These are phyloP conservation scores for Stercorarius parasiticus DNA, from an alignment of 2,113 vertebrate genomes.

Conservation along the genomic window DNA sequence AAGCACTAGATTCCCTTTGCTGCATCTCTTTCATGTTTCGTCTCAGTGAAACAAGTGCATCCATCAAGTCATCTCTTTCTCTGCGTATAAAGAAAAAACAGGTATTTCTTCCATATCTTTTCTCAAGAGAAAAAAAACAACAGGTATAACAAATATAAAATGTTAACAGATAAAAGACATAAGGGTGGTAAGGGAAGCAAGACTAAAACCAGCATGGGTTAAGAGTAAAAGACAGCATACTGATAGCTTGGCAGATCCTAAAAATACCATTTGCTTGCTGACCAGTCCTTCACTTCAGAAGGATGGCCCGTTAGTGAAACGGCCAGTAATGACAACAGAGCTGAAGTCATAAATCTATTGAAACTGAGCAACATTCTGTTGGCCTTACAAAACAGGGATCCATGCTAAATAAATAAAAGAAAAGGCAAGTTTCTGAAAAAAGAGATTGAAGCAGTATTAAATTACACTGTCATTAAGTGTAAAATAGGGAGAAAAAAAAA, in stretches of 20 bases:
- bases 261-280: background rate
- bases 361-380: background rate
- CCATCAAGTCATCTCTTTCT: slow-evolving; percentile 90
- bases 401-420: background rate
- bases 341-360: background rate
- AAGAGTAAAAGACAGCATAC: background rate
- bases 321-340: background rate
- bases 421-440: background rate
- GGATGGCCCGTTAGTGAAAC: background rate
- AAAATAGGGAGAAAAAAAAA: background rate
- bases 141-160: background rate
- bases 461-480: background rate
- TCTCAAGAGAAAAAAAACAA: background rate
- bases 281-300: background rate
- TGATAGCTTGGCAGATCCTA: background rate
- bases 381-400: background rate
- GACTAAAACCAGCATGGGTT: background rate
- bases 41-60: slow-evolving; percentile 77
- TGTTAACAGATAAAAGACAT: background rate
- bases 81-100: slow-evolving; percentile 63
- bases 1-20: slow-evolving; percentile 83
- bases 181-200: background rate
- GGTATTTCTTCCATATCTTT: background rate
- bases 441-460: background rate
- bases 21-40: slow-evolving; percentile 79